phyloP scores from a whole-genome alignment of 2,113 vertebrate species.

The human region GRCh38 chr14:99321501-99322000 shows the following conservation, averaged over 20 bases:
- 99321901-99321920: fast-evolving
- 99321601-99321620: no score
- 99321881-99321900: neutral
- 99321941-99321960: fast-evolving
- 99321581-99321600: no score
- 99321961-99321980: neutral
- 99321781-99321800: neutral
- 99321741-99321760: no score
- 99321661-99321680: fast-evolving
- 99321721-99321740: neutral
- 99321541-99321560: no score
- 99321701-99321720: fast-evolving
- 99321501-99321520: no score
- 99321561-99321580: fast-evolving
- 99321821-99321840: neutral
- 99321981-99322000: neutral
- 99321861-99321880: neutral
- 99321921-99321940: neutral
- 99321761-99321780: neutral
- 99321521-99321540: no score
- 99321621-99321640: neutral
- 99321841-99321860: neutral
- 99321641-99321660: neutral
- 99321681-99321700: neutral
- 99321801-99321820: neutral